phyloP scores from a whole-genome alignment of 2,797 vertebrate species.

The Setipinna tenuifilis region DNA sequence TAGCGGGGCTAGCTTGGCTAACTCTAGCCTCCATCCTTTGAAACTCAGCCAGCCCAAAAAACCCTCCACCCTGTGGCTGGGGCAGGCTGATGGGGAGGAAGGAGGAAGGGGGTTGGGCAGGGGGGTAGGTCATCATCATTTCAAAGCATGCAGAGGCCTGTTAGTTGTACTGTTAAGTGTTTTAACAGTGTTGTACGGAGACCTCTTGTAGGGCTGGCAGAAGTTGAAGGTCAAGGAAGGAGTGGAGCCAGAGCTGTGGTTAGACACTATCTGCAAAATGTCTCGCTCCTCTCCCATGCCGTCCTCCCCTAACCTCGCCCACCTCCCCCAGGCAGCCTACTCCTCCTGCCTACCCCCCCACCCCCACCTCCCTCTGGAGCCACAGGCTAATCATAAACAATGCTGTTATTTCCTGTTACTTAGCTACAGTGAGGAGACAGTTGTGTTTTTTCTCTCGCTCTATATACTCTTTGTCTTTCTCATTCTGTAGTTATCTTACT shows the following conservation, averaged over 20 bases:
- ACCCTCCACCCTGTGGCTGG: neutral
- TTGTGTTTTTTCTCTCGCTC: neutral
- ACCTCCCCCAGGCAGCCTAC: slow-evolving; percentile 39
- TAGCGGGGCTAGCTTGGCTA: no score
- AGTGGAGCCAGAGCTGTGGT: neutral
- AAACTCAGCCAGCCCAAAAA: neutral
- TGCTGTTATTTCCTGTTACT: slow-evolving; percentile 71
- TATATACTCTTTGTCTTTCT: neutral
- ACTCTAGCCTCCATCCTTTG: neutral
- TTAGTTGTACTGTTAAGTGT: neutral
- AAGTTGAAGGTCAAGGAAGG: neutral
- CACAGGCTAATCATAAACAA: slow-evolving; percentile 70
- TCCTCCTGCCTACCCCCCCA: slow-evolving; percentile 53
- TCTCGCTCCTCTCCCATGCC: slow-evolving; percentile 15
- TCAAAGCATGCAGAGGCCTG: neutral
- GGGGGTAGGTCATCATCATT: neutral
- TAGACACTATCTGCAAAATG: slow-evolving; percentile 31
- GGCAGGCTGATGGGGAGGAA: neutral
- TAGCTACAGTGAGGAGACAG: slow-evolving; percentile 10
- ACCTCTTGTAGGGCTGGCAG: neutral
- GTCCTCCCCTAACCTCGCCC: slow-evolving; percentile 56
- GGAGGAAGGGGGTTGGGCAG: no score
- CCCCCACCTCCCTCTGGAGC: slow-evolving; percentile 53
- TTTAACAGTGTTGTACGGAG: neutral
- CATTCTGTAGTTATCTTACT: no score